Evolutionary conservation across 2,113 vertebrate genomes (phyloP).

Genomic region (Jaculus jaculus): DNA sequence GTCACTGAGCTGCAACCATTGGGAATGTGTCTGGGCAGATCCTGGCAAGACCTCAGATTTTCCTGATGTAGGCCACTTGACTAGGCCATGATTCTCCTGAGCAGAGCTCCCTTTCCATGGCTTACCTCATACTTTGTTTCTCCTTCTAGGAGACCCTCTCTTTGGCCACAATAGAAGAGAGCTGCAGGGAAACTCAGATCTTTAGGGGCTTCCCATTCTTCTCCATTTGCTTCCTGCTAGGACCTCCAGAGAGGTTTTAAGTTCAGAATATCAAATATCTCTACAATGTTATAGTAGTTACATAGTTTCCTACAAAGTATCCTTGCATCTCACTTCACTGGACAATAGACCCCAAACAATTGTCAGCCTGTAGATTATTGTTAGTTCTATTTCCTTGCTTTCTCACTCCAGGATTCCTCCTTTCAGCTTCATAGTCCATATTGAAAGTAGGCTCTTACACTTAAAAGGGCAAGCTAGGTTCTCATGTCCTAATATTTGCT

Average conservation of each 20-base stretch:
- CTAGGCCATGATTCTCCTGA: background rate
- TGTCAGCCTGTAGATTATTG: background rate
- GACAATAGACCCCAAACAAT: background rate
- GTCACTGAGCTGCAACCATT: background rate
- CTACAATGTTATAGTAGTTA: background rate
- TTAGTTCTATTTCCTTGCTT: background rate
- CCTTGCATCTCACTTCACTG: background rate
- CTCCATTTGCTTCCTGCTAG: background rate
- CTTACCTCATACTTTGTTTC: background rate
- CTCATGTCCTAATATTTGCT: background rate
- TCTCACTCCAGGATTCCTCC: background rate
- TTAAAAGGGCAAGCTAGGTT: background rate
- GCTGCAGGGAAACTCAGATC: background rate
- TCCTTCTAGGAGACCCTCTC: background rate
- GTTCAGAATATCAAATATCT: background rate
- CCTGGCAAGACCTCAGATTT: background rate
- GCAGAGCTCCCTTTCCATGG: background rate
- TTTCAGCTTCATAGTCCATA: background rate
- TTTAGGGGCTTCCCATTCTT: background rate
- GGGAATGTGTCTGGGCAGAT: background rate
- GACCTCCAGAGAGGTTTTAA: background rate
- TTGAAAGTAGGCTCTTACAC: background rate
- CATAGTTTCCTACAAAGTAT: background rate
- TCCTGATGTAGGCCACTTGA: background rate
- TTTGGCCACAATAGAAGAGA: slow-evolving; percentile 10